These are phyloP conservation scores for Acromyrmex echinatior DNA, from an alignment of 1,140 invertebrate species.

Conservation along the genomic window DNA sequence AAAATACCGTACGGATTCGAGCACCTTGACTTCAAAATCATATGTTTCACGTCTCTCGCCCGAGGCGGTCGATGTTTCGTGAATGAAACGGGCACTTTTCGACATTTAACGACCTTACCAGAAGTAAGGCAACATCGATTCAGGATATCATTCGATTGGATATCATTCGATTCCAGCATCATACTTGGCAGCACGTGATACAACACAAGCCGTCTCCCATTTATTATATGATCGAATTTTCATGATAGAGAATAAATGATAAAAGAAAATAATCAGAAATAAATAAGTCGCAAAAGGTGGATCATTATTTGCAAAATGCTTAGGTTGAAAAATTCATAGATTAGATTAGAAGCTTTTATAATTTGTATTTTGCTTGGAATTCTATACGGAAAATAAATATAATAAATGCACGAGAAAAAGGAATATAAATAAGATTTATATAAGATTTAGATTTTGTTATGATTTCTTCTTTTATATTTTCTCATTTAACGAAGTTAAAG, in stretches of 20 bases:
- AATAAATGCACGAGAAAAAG: not conserved
- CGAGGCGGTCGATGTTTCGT: constrained; percentile 59
- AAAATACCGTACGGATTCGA: constrained; percentile 26
- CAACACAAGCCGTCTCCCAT: not conserved
- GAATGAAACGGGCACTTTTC: constrained; percentile 68
- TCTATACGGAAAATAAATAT: not conserved
- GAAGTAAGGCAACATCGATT: constrained; percentile 20
- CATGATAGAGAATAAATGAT: not conserved
- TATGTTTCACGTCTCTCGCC: constrained; percentile 51
- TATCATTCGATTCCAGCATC: constrained; percentile 38
- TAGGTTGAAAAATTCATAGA: not conserved
- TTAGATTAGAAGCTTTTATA: not conserved
- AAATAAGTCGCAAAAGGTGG: not conserved
- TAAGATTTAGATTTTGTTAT: not conserved
- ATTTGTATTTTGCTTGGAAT: not conserved
- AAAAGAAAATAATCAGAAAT: constrained; percentile 34
- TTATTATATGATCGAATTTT: not conserved
- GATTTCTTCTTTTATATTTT: not conserved
- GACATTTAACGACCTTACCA: constrained; percentile 64
- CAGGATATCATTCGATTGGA: not conserved
- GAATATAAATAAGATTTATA: not conserved
- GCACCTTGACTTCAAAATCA: constrained; percentile 53
- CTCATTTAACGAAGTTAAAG: not conserved
- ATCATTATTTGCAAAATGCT: not conserved
- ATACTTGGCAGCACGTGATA: constrained; percentile 11